phyloP scores from a whole-genome alignment of 2,113 vertebrate species.

The Thermophis baileyi region DNA sequence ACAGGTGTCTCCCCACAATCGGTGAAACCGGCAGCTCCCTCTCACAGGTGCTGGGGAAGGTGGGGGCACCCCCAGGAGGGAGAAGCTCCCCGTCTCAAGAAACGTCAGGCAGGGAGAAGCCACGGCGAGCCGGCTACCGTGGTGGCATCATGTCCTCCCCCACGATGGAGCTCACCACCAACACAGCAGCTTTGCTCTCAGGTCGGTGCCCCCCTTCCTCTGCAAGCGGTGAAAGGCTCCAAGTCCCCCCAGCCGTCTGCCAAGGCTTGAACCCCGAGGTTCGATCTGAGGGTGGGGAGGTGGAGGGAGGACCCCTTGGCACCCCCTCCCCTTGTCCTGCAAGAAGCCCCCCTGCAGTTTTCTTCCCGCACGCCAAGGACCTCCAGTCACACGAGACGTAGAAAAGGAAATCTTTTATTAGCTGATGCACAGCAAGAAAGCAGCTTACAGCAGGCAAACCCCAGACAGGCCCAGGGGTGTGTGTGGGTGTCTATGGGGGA shows the following conservation, averaged over 20 bases:
- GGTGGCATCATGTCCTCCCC: too few relatives aligned
- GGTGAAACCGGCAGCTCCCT: not conserved
- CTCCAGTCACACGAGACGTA: not conserved
- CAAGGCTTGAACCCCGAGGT: not conserved
- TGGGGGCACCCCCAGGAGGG: too few relatives aligned
- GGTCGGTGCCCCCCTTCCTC: too few relatives aligned
- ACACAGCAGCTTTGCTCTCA: too few relatives aligned
- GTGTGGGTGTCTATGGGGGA: too few relatives aligned
- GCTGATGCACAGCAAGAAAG: too few relatives aligned
- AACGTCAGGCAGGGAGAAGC: not conserved
- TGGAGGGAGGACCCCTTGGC: not conserved
- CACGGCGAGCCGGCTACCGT: fast-evolving
- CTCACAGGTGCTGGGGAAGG: not conserved
- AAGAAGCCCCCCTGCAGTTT: not conserved
- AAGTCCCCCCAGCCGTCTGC: too few relatives aligned
- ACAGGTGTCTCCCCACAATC: not conserved
- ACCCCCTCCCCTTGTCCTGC: not conserved
- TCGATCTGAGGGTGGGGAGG: fast-evolving
- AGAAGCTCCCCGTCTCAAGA: not conserved
- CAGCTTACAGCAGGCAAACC: not conserved
- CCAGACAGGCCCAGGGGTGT: not conserved
- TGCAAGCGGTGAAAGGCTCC: too few relatives aligned
- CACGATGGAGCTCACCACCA: too few relatives aligned
- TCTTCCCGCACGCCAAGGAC: not conserved
- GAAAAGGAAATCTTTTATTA: not conserved